Conservation (phyloP, 2,113 vertebrate species). For the Bucco capensis region DNA sequence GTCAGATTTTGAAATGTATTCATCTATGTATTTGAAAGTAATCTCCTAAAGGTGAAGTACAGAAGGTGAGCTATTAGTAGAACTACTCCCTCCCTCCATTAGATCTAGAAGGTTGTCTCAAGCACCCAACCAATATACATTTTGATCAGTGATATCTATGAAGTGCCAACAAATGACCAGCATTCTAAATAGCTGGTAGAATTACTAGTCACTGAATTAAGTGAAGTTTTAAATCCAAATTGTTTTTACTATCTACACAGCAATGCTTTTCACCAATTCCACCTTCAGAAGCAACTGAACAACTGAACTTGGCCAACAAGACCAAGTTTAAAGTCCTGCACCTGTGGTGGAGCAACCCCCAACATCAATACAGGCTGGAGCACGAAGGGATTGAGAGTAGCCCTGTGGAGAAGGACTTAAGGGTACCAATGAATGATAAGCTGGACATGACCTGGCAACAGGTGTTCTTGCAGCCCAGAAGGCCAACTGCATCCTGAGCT, state of each 20-base stretch:
- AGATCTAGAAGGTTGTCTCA: background rate
- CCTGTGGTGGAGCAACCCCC: background rate
- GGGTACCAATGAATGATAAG: background rate
- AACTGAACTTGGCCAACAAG: background rate
- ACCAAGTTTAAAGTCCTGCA: background rate
- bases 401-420: background rate
- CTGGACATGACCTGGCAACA: accelerated
- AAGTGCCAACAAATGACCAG: background rate
- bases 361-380: background rate
- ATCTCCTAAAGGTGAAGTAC: background rate
- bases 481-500: background rate
- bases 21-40: background rate
- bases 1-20: background rate
- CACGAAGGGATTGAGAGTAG: background rate
- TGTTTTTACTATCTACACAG: background rate
- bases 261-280: background rate
- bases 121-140: background rate
- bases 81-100: too few relatives aligned
- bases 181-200: background rate
- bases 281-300: background rate
- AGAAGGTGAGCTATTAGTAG: background rate
- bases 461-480: background rate
- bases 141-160: background rate
- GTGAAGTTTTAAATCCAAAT: background rate
- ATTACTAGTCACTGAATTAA: background rate